These are phyloP conservation scores for Acanthopagrus latus DNA, from an alignment of 2,797 vertebrate genomes.

Conservation along the genomic window DNA sequence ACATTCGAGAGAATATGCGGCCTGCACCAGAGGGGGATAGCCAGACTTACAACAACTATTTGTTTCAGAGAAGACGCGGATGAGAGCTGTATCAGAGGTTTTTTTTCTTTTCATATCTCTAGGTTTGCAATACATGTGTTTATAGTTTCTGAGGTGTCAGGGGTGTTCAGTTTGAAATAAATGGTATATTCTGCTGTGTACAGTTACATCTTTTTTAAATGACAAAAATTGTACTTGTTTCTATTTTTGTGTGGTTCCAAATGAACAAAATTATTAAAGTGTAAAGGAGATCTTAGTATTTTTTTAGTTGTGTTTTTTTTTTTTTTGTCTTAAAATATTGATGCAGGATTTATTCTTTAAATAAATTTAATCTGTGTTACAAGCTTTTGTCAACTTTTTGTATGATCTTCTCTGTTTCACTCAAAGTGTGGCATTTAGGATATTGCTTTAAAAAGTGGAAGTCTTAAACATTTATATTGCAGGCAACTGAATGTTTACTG, in stretches of 20 bases:
- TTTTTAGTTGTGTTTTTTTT: slow-evolving; percentile 71
- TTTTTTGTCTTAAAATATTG: slow-evolving; percentile 83
- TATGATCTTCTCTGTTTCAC: not conserved
- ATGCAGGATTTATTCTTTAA: slow-evolving; percentile 86
- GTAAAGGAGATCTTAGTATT: slow-evolving; percentile 85
- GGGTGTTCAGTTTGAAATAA: slow-evolving; percentile 86
- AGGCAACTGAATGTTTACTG: not conserved
- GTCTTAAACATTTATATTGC: not conserved
- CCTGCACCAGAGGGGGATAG: slow-evolving; percentile 6
- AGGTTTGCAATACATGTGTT: slow-evolving; percentile 81
- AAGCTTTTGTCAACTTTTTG: slow-evolving; percentile 7
- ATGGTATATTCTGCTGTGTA: slow-evolving; percentile 88
- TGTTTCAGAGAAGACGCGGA: slow-evolving; percentile 49
- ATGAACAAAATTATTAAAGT: slow-evolving; percentile 86
- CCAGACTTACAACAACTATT: slow-evolving; percentile 48
- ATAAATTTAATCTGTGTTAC: slow-evolving; percentile 67
- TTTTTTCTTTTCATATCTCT: slow-evolving; percentile 76
- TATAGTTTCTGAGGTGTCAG: slow-evolving; percentile 83
- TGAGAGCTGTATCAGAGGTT: slow-evolving; percentile 56
- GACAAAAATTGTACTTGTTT: slow-evolving; percentile 84
- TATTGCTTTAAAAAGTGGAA: not conserved
- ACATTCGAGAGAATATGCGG: slow-evolving; percentile 33
- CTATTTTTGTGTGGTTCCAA: slow-evolving; percentile 86
- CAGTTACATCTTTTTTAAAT: slow-evolving; percentile 85
- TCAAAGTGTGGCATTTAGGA: not conserved